Conservation (phyloP, 2,888 invertebrate genomes). For the Amorpha juglandis region DNA sequence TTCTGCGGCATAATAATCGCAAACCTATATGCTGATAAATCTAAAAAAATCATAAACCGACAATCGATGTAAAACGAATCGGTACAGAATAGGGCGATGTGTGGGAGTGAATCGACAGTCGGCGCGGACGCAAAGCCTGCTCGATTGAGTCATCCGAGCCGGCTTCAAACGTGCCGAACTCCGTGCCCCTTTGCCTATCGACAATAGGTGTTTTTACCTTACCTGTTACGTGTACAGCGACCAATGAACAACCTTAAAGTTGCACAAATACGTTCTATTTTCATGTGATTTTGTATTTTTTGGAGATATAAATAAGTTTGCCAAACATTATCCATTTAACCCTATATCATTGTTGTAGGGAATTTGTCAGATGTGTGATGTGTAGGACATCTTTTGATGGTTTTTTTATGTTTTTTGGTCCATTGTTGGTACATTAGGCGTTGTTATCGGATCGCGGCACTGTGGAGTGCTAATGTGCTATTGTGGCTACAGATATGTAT, state of each 20-base stretch:
- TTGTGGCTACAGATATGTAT: slow-evolving; percentile 39
- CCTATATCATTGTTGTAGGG: slow-evolving; percentile 77
- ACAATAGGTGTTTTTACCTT: slow-evolving; percentile 51
- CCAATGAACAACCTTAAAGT: not conserved
- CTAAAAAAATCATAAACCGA: slow-evolving; percentile 3
- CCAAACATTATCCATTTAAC: slow-evolving; percentile 72
- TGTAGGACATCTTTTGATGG: slow-evolving; percentile 58
- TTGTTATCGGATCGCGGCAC: slow-evolving; percentile 65
- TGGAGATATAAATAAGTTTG: slow-evolving; percentile 43
- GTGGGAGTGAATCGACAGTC: slow-evolving; percentile 53
- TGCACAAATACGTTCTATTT: slow-evolving; percentile 40
- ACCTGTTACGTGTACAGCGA: not conserved
- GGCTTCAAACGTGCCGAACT: slow-evolving; percentile 76
- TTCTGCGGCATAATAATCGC: slow-evolving; percentile 2
- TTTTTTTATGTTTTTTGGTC: slow-evolving; percentile 50
- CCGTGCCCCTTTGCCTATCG: slow-evolving; percentile 66
- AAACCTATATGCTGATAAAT: not conserved
- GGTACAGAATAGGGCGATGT: slow-evolving; percentile 54
- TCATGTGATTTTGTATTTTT: slow-evolving; percentile 32
- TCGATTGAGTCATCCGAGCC: slow-evolving; percentile 81
- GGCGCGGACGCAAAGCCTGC: slow-evolving; percentile 67
- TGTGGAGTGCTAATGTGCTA: slow-evolving; percentile 43
- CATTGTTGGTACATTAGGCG: slow-evolving; percentile 65
- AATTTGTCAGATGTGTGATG: slow-evolving; percentile 81
- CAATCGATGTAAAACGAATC: slow-evolving; percentile 21